Percentiles rank a stretch among this genome's conserved stretches.
These are phyloP conservation scores for Fistularia tabacaria DNA, from an alignment of 2,797 vertebrate species.

Conservation along the genomic window DNA sequence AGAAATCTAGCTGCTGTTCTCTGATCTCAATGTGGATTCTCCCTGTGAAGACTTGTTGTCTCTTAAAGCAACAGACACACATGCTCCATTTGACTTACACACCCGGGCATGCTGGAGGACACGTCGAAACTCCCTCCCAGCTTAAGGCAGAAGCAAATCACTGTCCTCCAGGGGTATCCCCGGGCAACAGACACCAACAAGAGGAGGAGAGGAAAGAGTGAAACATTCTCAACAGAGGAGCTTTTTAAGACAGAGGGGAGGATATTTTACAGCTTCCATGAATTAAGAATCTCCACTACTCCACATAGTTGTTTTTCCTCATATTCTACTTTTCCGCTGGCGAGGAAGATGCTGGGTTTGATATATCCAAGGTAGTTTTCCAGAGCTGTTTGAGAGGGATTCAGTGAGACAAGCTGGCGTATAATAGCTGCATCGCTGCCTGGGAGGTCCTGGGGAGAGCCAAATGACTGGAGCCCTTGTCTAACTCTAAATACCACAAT, in stretches of 20 bases:
- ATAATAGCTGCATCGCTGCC: constrained; percentile 55
- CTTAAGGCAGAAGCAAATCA: constrained; percentile 58
- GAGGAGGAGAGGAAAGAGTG: constrained; percentile 51
- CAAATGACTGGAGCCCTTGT: constrained; percentile 82
- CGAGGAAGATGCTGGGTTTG: constrained; percentile 73
- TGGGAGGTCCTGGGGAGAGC: constrained; percentile 72
- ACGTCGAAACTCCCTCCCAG: constrained; percentile 75
- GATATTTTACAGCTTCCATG: constrained; percentile 52
- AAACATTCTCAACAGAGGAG: constrained; percentile 60
- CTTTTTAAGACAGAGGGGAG: constrained; percentile 34
- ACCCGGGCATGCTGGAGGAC: constrained; percentile 57
- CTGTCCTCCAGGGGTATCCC: constrained; percentile 59
- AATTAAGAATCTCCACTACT: constrained; percentile 34
- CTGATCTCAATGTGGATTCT: constrained; percentile 71
- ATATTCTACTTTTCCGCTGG: constrained; percentile 80
- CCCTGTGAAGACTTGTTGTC: constrained; percentile 48
- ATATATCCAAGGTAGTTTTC: constrained; percentile 81
- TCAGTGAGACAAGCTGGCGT: constrained; percentile 71
- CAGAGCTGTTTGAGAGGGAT: constrained; percentile 71
- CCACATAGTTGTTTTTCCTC: constrained; percentile 60
- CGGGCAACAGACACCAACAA: constrained; percentile 46
- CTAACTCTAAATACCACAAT: constrained; percentile 83
- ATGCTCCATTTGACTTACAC: constrained; percentile 56
- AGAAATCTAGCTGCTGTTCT: constrained; percentile 58
- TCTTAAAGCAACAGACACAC: constrained; percentile 64